A percentile compares a stretch with the other conserved stretches of the same genome.
Evolutionary conservation across 2,888 invertebrate species (phyloP).

Genomic region (Hydriomena furcata): DNA sequence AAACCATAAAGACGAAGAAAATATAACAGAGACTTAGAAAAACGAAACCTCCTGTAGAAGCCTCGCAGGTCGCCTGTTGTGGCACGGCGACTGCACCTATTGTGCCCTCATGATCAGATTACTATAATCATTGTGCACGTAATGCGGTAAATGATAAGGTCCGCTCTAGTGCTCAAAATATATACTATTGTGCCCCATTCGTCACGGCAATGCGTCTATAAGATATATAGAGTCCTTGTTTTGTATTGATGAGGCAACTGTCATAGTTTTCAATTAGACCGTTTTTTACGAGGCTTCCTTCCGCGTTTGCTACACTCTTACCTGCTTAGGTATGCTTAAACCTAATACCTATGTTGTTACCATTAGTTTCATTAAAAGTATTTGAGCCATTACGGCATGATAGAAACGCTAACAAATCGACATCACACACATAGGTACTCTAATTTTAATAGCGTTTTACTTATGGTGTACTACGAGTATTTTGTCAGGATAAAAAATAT

Average conservation of each 20-base stretch:
- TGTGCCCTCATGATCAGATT: constrained; percentile 78
- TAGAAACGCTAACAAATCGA: too few species aligned
- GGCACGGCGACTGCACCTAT: constrained; percentile 66
- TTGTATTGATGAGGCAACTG: constrained; percentile 1
- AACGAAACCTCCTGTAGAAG: constrained; percentile 56
- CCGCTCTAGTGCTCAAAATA: constrained; percentile 77
- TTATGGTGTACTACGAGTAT: too few species aligned
- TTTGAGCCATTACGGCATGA: too few species aligned
- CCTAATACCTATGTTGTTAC: too few species aligned
- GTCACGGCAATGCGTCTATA: constrained; percentile 58
- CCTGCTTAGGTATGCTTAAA: too few species aligned
- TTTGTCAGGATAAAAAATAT: too few species aligned
- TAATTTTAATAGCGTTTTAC: too few species aligned
- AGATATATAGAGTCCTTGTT: constrained; percentile 2
- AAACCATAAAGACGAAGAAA: too few species aligned
- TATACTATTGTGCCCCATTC: constrained; percentile 79
- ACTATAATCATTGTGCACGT: constrained; percentile 81
- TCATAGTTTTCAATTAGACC: background rate
- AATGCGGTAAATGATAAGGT: constrained; percentile 83
- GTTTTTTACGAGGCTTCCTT: too few species aligned
- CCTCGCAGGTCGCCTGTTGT: constrained; percentile 53
- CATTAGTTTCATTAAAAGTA: too few species aligned
- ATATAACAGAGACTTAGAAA: background rate
- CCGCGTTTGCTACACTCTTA: too few species aligned
- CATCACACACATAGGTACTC: too few species aligned